These are phyloP conservation scores for Agrotis clavis DNA, from an alignment of 2,888 invertebrate species.

Conservation along the genomic window DNA sequence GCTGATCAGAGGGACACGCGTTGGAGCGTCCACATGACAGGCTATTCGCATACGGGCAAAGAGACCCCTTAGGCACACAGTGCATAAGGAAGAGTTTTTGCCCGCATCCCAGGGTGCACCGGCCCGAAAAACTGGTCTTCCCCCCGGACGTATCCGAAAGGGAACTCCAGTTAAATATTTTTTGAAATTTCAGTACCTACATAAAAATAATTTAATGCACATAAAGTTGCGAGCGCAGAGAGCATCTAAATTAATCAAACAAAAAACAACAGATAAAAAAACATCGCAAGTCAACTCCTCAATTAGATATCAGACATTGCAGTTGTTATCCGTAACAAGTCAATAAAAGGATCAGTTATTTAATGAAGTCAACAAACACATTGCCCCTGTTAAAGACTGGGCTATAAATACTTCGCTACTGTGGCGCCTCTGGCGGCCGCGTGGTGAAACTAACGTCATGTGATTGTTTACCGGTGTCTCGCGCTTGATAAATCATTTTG, in stretches of 20 bases:
- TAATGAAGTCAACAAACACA: slow-evolving; percentile 18
- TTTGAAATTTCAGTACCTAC: too few species aligned
- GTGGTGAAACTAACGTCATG: slow-evolving; percentile 71
- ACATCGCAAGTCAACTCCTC: not conserved
- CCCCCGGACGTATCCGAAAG: too few species aligned
- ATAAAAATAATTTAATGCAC: too few species aligned
- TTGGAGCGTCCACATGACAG: too few species aligned
- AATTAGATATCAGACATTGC: slow-evolving; percentile 2
- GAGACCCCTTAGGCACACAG: too few species aligned
- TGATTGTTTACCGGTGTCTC: slow-evolving; percentile 69
- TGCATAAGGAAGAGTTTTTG: too few species aligned
- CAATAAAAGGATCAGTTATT: slow-evolving; percentile 21
- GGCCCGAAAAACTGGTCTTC: too few species aligned
- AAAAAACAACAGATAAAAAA: not conserved
- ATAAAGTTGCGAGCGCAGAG: too few species aligned
- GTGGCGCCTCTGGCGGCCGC: slow-evolving; percentile 69
- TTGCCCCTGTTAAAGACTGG: not conserved
- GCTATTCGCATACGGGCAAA: too few species aligned
- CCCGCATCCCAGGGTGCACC: too few species aligned
- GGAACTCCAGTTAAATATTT: too few species aligned
- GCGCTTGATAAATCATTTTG: slow-evolving; percentile 3
- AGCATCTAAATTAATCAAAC: not conserved
- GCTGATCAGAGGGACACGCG: too few species aligned
- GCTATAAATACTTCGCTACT: slow-evolving; percentile 46
- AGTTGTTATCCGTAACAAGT: slow-evolving; percentile 4